These are phyloP conservation scores for Brachynemurus nebulosus DNA, from an alignment of 2,888 invertebrate species.

Conservation along the genomic window DNA sequence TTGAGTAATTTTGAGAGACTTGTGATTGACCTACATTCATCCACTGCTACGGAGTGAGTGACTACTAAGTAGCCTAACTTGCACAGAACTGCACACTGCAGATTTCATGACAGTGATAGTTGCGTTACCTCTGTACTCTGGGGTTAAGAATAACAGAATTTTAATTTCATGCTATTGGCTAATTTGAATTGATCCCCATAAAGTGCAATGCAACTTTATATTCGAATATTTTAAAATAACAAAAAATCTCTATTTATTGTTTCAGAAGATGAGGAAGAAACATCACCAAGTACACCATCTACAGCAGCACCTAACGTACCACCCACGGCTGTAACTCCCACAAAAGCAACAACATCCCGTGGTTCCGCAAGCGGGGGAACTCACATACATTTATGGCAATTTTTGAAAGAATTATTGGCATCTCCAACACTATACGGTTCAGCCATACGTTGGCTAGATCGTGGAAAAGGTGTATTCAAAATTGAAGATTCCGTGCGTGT, in stretches of 20 bases:
- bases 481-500: slow-evolving; percentile 97
- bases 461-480: slow-evolving; percentile 91
- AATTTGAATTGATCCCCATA: too few relatives aligned
- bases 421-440: slow-evolving; percentile 80
- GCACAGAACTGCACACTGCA: too few relatives aligned
- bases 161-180: too few relatives aligned
- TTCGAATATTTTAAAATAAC: not conserved
- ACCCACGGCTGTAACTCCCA: slow-evolving; percentile 10
- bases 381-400: slow-evolving; percentile 98
- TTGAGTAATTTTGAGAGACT: too few relatives aligned
- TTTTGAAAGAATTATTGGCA: slow-evolving; percentile 86
- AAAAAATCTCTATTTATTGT: slow-evolving; percentile 19
- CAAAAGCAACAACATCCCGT: slow-evolving; percentile 24
- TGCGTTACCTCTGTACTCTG: too few relatives aligned
- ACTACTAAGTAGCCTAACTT: too few relatives aligned
- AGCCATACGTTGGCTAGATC: slow-evolving; percentile 95
- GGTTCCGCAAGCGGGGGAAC: slow-evolving; percentile 45
- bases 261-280: slow-evolving; percentile 36
- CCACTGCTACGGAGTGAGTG: too few relatives aligned
- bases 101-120: too few relatives aligned
- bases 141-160: too few relatives aligned
- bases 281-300: slow-evolving; percentile 21
- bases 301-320: slow-evolving; percentile 12
- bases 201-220: not conserved
- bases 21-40: too few relatives aligned